A percentile compares a stretch with the other conserved stretches of the same genome.
These are phyloP conservation scores for Anorthoa munda DNA, from an alignment of 2,888 invertebrate species.

Conservation along the genomic window DNA sequence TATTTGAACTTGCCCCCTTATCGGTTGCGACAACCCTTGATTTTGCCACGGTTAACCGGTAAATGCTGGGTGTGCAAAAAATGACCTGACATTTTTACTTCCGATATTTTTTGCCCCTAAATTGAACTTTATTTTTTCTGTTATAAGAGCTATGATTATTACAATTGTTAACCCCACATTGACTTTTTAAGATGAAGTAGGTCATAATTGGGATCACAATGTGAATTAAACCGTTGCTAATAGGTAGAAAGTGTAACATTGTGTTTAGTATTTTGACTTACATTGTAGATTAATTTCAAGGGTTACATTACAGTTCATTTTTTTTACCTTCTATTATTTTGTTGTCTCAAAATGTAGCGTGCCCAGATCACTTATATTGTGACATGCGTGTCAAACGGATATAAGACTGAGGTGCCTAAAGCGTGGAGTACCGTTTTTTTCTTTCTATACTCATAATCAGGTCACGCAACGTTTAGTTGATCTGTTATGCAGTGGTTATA, in stretches of 20 bases:
- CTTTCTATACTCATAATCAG: slow-evolving; percentile 46
- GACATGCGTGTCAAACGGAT: slow-evolving; percentile 69
- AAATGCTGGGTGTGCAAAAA: slow-evolving; percentile 61
- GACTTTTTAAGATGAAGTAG: slow-evolving; percentile 75
- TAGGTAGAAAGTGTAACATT: slow-evolving; percentile 71
- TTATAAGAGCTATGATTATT: slow-evolving; percentile 32
- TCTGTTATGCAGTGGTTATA: slow-evolving; percentile 29
- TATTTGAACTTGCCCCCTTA: slow-evolving; percentile 84
- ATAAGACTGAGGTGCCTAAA: slow-evolving; percentile 61
- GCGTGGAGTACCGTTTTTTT: slow-evolving; percentile 57
- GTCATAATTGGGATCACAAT: slow-evolving; percentile 78
- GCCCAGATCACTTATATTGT: slow-evolving; percentile 64
- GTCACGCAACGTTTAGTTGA: slow-evolving; percentile 58
- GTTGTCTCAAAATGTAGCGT: slow-evolving; percentile 58
- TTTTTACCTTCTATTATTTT: slow-evolving; percentile 47
- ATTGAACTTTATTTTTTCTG: slow-evolving; percentile 49
- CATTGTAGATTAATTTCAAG: slow-evolving; percentile 69
- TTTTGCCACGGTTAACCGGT: slow-evolving; percentile 78
- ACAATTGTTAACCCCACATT: slow-evolving; percentile 53
- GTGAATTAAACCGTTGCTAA: slow-evolving; percentile 77
- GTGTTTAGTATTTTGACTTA: slow-evolving; percentile 75
- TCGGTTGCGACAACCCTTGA: slow-evolving; percentile 72
- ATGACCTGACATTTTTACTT: slow-evolving; percentile 51
- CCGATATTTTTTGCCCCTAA: slow-evolving; percentile 36
- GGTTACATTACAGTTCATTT: slow-evolving; percentile 61